A percentile compares a stretch with the other conserved stretches of the same genome.
phyloP scores from a whole-genome alignment of 2,888 invertebrate genomes.

The Drosophila koepferae region DNA sequence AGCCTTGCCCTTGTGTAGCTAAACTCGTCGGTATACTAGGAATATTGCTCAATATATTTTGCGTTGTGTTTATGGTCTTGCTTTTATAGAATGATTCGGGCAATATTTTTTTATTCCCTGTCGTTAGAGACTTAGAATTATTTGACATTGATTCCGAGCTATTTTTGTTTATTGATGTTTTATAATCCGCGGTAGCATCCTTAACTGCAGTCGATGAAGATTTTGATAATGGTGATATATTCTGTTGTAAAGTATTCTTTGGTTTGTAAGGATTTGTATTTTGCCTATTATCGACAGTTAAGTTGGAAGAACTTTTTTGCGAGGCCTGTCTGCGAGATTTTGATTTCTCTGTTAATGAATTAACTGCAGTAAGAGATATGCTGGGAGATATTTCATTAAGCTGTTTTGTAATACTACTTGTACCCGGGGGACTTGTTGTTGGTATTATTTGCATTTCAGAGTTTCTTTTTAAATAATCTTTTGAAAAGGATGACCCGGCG shows the following conservation, averaged over 20 bases:
- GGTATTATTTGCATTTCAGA: conserved; percentile 82
- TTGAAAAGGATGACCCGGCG: conserved; percentile 31
- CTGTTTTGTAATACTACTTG: conserved; percentile 78
- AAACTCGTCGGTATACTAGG: neutral
- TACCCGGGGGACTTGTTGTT: conserved; percentile 74
- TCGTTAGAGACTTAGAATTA: neutral
- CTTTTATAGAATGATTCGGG: conserved; percentile 10
- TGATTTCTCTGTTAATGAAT: conserved; percentile 31
- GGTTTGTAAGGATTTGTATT: conserved; percentile 28
- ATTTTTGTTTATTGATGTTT: neutral
- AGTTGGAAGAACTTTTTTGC: conserved; percentile 14
- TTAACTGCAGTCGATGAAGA: conserved; percentile 11
- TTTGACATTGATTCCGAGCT: neutral
- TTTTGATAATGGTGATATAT: conserved; percentile 7
- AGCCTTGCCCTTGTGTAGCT: neutral
- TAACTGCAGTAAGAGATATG: conserved; percentile 78
- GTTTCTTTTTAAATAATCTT: conserved; percentile 54
- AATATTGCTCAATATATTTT: conserved; percentile 1
- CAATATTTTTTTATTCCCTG: conserved; percentile 2
- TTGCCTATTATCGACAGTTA: conserved; percentile 5
- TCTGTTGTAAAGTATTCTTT: conserved; percentile 6
- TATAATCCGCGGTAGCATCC: neutral
- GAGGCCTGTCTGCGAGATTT: conserved; percentile 30
- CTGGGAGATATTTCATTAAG: conserved; percentile 80
- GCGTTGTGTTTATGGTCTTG: conserved; percentile 2